Evolutionary conservation across 2,113 vertebrate species (phyloP), one percentile per base, ranked within the genome.

Genomic region (Strix uralensis): DNA sequence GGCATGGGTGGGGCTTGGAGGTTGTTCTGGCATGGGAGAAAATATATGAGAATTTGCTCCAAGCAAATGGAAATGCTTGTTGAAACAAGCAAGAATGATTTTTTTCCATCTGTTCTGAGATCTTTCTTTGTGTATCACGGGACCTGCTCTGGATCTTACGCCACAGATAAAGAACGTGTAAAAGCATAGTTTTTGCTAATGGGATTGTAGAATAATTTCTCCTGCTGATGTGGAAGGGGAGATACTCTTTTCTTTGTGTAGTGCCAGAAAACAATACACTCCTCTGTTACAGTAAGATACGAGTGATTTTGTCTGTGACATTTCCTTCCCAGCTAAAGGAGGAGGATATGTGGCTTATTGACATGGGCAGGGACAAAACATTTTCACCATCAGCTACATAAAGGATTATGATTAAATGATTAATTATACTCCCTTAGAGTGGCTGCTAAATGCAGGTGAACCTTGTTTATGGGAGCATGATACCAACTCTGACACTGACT

Each of bases 51-150:
- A 91, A 86, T 94, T 95, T 91, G 59, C 94, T 97, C 36, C 81
- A 61, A 95, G 95, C 92, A 90, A 90, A 81, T 82, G 86, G 44
- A 72, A 92, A 86, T 25, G 40, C 52, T 82, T 91, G 94, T 71
- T 94, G 92, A 96, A 97, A 96, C 84, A 96, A 86, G 94, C 51
- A 91, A 77, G 58, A 85, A 9, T 42, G 27, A 54, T 72, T 81
- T 86, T 87, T 62, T 86, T 94, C 71, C 67, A 74, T 69, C 71
- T 92, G 9, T 66, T 94, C 9, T 9, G 42, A 70, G 84, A 66
- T 52, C 47, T 89, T 84, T 44, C 46, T 75, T 75, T 89, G 13
- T 36, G 15, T 90, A 32, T 77, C 78, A 62, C 85, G 55, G 73
- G 67, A 96, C 51, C 74, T 65, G 57, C 34, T 79, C 46, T 46